A percentile compares a stretch with the other conserved stretches of the same genome.
phyloP scores from a whole-genome alignment of 2,888 invertebrate species.

The Synanthedon tipuliformis region DNA sequence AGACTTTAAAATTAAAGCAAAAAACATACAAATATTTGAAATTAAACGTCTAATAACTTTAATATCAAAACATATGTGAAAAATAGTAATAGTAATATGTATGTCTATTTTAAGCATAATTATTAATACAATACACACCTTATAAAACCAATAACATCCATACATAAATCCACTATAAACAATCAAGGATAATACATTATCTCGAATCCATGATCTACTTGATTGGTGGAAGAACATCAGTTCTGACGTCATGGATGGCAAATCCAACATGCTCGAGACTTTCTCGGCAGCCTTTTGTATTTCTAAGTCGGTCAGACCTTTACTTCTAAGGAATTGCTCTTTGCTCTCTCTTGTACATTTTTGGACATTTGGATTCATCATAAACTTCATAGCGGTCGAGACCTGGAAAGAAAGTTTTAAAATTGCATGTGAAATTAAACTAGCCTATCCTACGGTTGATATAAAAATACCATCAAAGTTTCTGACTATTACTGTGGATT shows the following conservation, averaged over 20 bases:
- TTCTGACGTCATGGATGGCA: constrained; percentile 50
- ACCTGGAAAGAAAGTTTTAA: constrained; percentile 67
- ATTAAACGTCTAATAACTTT: neutral
- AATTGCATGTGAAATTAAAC: no score
- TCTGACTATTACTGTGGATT: no score
- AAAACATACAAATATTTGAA: neutral
- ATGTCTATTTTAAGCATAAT: neutral
- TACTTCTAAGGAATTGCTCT: constrained; percentile 80
- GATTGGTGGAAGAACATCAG: constrained; percentile 50
- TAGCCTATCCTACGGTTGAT: no score
- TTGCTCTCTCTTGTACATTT: constrained; percentile 82
- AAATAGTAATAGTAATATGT: no score
- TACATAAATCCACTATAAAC: constrained; percentile 83
- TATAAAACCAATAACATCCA: constrained; percentile 83
- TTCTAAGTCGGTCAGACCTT: constrained; percentile 82
- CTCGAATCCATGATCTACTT: constrained; percentile 67
- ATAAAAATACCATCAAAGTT: no score
- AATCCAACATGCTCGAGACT: constrained; percentile 58
- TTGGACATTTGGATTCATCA: constrained; percentile 86
- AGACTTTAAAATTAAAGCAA: no score
- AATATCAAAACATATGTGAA: no score
- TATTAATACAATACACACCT: constrained; percentile 63
- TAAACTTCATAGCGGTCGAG: constrained; percentile 85
- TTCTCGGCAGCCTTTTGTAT: constrained; percentile 80
- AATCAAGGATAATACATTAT: constrained; percentile 77